A percentile compares a stretch with the other conserved stretches of the same genome.
These are phyloP conservation scores for Toxonevra muliebris DNA, from an alignment of 2,888 invertebrate genomes.

Conservation along the genomic window DNA sequence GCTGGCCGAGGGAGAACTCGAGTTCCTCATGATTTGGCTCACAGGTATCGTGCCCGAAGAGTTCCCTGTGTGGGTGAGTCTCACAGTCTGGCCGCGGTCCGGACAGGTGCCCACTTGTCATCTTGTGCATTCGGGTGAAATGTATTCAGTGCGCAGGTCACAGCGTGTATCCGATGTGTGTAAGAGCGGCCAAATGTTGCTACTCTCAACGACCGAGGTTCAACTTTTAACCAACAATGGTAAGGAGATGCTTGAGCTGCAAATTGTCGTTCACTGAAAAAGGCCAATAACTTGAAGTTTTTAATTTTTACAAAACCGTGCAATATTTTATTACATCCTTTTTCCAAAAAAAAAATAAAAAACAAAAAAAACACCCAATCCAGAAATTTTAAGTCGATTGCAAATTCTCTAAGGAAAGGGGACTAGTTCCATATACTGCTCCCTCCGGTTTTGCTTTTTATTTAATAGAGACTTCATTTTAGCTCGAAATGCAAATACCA, in stretches of 20 bases:
- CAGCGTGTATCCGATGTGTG: conserved; percentile 45
- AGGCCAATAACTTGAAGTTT: no score
- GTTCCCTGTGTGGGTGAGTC: conserved; percentile 45
- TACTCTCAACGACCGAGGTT: conserved; percentile 48
- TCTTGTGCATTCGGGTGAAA: conserved; percentile 51
- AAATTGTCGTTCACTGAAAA: conserved; percentile 45
- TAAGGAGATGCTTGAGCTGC: conserved; percentile 51
- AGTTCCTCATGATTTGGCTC: conserved; percentile 55
- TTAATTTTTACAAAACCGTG: no score
- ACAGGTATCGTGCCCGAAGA: conserved; percentile 50
- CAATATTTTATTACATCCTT: no score
- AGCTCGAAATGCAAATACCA: no score
- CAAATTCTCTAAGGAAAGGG: no score
- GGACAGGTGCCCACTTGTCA: conserved; percentile 43
- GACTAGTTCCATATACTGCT: no score
- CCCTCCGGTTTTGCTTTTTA: no score
- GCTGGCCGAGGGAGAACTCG: conserved; percentile 14
- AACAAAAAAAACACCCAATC: no score
- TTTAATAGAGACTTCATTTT: no score
- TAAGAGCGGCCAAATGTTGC: conserved; percentile 47
- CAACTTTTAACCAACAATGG: conserved; percentile 48
- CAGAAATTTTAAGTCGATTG: no score
- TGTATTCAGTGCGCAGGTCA: conserved; percentile 51
- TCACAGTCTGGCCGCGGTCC: conserved; percentile 51
- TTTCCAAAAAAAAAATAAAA: no score